Percentiles rank a stretch among this genome's conserved stretches.
phyloP scores from a whole-genome alignment of 2,113 vertebrate species.

The Ivindomyrus marchei region DNA sequence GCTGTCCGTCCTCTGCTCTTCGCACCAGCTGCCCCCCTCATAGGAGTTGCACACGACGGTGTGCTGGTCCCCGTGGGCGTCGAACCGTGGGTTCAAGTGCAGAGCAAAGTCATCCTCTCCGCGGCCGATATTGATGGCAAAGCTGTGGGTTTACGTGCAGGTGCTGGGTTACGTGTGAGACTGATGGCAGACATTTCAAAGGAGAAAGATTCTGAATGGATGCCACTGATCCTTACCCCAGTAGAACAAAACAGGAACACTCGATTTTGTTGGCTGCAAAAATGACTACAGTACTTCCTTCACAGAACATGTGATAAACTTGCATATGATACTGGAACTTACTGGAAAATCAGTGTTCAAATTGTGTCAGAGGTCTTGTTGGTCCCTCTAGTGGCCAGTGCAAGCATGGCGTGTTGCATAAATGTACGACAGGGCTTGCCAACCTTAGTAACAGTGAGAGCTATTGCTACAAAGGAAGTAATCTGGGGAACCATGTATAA shows the following conservation, averaged over 20 bases:
- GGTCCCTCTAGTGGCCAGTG: neutral
- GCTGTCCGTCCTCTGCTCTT: slow-evolving; percentile 43
- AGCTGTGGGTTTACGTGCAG: slow-evolving; percentile 39
- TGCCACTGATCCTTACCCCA: neutral
- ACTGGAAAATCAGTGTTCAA: neutral
- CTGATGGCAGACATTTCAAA: neutral
- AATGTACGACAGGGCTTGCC: neutral
- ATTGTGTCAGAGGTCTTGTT: neutral
- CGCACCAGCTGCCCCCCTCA: slow-evolving; percentile 51
- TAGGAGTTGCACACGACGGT: slow-evolving; percentile 61
- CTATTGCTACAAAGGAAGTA: neutral
- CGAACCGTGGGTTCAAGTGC: slow-evolving; percentile 61
- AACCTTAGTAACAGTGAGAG: neutral
- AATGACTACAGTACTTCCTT: neutral
- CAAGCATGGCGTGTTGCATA: neutral
- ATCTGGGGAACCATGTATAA: neutral
- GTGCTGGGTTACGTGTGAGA: neutral
- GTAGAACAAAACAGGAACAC: neutral
- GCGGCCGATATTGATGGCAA: slow-evolving; percentile 54
- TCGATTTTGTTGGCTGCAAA: neutral
- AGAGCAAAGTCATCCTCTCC: slow-evolving; percentile 48
- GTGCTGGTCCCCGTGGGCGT: slow-evolving; percentile 51
- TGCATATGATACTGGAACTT: neutral
- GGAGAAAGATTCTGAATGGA: neutral
- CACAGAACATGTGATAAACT: neutral